Conservation (phyloP, 2,888 invertebrate species). For the Taenaris catops region DNA sequence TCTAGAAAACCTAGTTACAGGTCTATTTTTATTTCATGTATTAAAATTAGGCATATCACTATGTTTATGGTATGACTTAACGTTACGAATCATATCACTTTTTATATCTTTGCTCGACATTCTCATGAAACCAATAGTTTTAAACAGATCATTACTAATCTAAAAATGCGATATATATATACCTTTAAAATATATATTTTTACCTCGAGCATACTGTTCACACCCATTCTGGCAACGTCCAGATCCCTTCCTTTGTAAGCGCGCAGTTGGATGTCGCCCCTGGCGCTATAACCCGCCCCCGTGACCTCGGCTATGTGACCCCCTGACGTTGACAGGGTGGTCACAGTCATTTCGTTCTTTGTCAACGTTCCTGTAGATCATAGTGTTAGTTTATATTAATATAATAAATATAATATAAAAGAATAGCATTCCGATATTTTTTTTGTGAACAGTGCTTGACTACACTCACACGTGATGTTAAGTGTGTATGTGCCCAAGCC, state of each 20-base stretch:
- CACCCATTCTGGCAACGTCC: constrained; percentile 86
- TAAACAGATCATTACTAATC: too few species aligned
- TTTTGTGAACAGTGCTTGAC: background rate
- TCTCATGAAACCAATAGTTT: too few species aligned
- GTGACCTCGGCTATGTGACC: constrained; percentile 95
- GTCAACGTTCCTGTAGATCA: constrained; percentile 86
- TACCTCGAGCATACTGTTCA: constrained; percentile 92
- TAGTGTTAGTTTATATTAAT: background rate
- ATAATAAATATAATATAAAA: background rate
- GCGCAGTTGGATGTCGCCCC: constrained; percentile 89
- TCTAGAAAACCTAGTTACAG: too few species aligned
- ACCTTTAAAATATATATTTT: too few species aligned
- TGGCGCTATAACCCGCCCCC: constrained; percentile 94
- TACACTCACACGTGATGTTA: too few species aligned
- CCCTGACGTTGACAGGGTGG: constrained; percentile 94
- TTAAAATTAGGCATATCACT: too few species aligned
- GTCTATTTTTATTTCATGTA: too few species aligned
- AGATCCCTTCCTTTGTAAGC: constrained; percentile 85
- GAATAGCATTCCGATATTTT: background rate
- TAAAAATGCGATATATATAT: too few species aligned
- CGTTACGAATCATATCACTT: too few species aligned
- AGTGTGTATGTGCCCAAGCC: too few species aligned
- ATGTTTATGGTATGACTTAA: too few species aligned
- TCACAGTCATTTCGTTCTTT: constrained; percentile 99
- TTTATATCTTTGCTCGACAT: too few species aligned